Conservation (phyloP, 2,888 invertebrate genomes). For the Eustalomyia histrio region DNA sequence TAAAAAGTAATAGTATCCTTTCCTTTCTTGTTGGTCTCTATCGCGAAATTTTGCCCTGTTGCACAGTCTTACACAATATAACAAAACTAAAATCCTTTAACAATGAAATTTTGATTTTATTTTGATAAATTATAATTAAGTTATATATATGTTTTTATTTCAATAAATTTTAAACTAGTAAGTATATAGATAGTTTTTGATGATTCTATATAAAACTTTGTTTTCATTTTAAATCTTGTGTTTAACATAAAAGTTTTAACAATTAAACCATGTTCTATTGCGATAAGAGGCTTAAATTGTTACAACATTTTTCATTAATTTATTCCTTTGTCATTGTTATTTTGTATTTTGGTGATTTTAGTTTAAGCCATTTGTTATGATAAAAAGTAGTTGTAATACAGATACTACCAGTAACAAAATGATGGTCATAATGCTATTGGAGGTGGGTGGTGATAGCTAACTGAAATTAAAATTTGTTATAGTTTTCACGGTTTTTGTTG, state of each 20-base stretch:
- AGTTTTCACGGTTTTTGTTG: background rate
- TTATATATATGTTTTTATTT: too few species aligned
- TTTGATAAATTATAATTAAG: background rate
- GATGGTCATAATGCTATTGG: background rate
- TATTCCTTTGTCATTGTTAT: conserved; percentile 16
- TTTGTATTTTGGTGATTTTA: conserved; percentile 7
- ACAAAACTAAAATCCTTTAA: too few species aligned
- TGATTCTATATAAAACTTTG: background rate
- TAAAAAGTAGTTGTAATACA: background rate
- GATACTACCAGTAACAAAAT: too few species aligned
- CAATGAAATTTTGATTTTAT: background rate
- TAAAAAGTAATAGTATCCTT: too few species aligned
- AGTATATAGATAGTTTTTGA: background rate
- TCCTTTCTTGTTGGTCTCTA: too few species aligned
- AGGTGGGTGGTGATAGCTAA: background rate
- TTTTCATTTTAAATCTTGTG: conserved; percentile 20
- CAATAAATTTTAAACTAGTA: background rate
- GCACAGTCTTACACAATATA: too few species aligned
- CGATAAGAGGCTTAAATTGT: conserved; percentile 64
- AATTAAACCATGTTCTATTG: conserved; percentile 58
- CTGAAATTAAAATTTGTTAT: conserved; percentile 7
- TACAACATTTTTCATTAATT: conserved; percentile 47
- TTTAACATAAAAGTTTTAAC: conserved; percentile 56
- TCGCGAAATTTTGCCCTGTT: too few species aligned
- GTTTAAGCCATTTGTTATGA: conserved; percentile 25